Base-by-base conservation (phyloP, 2,888 invertebrate species). In the Archips crataeganus region DNA sequence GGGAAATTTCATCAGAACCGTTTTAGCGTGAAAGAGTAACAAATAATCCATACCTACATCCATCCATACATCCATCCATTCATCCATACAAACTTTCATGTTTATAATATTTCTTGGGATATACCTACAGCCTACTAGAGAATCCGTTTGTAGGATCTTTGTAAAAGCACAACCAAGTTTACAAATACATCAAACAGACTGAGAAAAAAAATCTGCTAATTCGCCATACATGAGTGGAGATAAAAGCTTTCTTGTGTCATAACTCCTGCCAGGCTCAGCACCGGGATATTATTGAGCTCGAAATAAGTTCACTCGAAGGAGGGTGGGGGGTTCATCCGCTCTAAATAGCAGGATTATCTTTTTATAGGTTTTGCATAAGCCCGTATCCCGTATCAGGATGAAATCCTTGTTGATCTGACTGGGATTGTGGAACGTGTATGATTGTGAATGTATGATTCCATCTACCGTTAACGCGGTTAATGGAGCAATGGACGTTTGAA, bases 201-300 rank as follows among this genome's bases (percentile, higher is more conserved):
- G 57, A 75, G 63, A 75, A 62, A 71, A 75, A 76, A 76, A 49
- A 49, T 75, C 64, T 75, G 75, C 78, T 74, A 78, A 72, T 71
- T 77, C 78, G 70, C 70, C 71, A 75, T 77, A 80, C 81, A 84
- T 80, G 78, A 82, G 79, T 78, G 69, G 82, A 84, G 87, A 85
- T 89, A 89, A 89, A 89, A 89, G 89, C 87, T 83, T 89, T 89
- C 83, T 82, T 85, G 83, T 89, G 89, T 89, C 85, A 86, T 87
- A 89, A 84, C 83, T 86, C 79, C 71, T 75, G 77, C 72, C 77
- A 78, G 79, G 78, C 77, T 79, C 77, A 80, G 79, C 80, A 80
- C 79, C 78, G 80, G 81, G 80, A 79, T 74, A 74, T 82, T 85
- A 82, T 82, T 76, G 84, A 85, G 83, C 81, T 81, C 68, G 66